phyloP scores from a whole-genome alignment of 1,140 invertebrate genomes.

The Scaptomyza graminum region DNA sequence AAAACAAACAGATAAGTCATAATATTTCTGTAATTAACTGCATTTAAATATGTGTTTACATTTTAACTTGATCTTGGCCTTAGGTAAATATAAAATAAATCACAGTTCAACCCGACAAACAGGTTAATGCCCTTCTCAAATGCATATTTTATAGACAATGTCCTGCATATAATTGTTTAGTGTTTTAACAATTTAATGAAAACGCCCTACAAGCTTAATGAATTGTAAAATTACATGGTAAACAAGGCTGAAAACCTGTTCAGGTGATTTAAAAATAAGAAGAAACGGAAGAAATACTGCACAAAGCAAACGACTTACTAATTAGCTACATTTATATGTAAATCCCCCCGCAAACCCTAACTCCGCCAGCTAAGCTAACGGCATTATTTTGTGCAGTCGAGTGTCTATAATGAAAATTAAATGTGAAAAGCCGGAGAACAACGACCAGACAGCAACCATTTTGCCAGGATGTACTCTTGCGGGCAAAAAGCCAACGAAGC shows the following conservation, averaged over 20 bases:
- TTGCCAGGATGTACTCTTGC: conserved; percentile 47
- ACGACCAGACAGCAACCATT: background rate
- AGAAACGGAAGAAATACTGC: background rate
- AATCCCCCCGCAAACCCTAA: background rate
- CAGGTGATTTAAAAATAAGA: too few relatives aligned
- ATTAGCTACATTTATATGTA: conserved; percentile 45
- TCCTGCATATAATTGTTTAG: too few relatives aligned
- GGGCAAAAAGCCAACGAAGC: conserved; percentile 60
- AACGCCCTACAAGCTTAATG: conserved; percentile 15
- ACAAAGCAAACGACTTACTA: conserved; percentile 15
- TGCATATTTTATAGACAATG: too few relatives aligned
- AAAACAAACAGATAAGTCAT: too few relatives aligned
- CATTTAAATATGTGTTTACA: too few relatives aligned
- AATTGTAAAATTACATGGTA: conserved; percentile 25
- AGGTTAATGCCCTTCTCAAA: too few relatives aligned
- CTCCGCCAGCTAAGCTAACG: background rate
- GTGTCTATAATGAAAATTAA: conserved; percentile 79
- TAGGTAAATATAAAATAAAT: too few relatives aligned
- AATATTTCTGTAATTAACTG: too few relatives aligned
- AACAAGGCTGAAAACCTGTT: conserved; percentile 22
- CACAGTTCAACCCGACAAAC: too few relatives aligned
- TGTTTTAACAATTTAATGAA: conserved; percentile 1
- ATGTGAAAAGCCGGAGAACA: conserved; percentile 54
- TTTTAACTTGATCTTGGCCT: too few relatives aligned
- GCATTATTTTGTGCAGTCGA: conserved; percentile 67